Conservation (phyloP, 1,140 invertebrate genomes). For the Drosophila auraria region DNA sequence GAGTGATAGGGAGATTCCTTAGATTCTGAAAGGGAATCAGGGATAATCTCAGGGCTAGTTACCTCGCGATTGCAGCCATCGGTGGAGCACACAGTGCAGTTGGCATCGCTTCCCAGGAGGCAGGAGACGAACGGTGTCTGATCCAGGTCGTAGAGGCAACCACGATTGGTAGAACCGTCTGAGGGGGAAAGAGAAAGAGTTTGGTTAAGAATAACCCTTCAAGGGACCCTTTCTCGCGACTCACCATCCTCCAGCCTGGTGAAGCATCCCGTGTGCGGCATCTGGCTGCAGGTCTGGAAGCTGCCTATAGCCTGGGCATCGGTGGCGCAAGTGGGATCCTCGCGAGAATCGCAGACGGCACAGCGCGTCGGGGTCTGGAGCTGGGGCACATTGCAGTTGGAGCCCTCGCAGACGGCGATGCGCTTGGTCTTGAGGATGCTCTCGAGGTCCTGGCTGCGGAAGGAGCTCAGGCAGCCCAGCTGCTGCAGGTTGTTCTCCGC, state of each 20-base stretch:
- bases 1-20: too few relatives aligned
- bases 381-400: slow-evolving; percentile 62
- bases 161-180: slow-evolving; percentile 76
- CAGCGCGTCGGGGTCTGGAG: slow-evolving; percentile 50
- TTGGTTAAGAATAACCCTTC: not conserved
- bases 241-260: slow-evolving; percentile 51
- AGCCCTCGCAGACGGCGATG: slow-evolving; percentile 62
- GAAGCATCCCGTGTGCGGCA: slow-evolving; percentile 70
- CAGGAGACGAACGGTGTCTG: slow-evolving; percentile 66
- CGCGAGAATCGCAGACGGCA: slow-evolving; percentile 69
- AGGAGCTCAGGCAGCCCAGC: slow-evolving; percentile 69
- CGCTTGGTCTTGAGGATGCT: slow-evolving; percentile 71
- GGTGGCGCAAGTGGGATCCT: slow-evolving; percentile 64
- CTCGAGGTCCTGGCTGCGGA: slow-evolving; percentile 73
- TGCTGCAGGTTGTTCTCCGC: slow-evolving; percentile 60
- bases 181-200: not conserved
- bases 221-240: not conserved
- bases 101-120: slow-evolving; percentile 58
- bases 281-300: slow-evolving; percentile 55
- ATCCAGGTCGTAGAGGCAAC: slow-evolving; percentile 65
- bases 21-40: rapidly evolving
- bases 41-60: not conserved
- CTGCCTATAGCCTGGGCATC: slow-evolving; percentile 48
- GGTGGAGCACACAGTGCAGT: slow-evolving; percentile 56
- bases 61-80: slow-evolving; percentile 79